Conservation (phyloP, 1,140 invertebrate genomes). For the Arctopsyche grandis region DNA sequence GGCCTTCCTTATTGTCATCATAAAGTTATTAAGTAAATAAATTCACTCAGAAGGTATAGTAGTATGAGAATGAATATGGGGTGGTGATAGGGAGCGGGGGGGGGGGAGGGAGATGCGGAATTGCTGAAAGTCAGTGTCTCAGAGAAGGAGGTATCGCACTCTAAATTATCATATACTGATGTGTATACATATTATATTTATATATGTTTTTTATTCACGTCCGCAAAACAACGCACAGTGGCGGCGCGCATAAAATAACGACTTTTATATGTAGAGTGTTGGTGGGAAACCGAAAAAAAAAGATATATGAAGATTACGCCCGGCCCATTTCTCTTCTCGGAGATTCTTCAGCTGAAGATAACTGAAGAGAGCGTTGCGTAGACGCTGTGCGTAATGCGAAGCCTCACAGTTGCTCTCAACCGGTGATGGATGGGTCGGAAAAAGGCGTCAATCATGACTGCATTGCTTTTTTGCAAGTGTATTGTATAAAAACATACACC, state of each 20-base stretch:
- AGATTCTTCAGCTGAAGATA: slow-evolving; percentile 11
- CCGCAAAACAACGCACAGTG: not conserved
- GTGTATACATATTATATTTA: not conserved
- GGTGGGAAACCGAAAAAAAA: slow-evolving; percentile 41
- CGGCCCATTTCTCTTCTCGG: slow-evolving; percentile 39
- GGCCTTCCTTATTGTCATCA: slow-evolving; percentile 25
- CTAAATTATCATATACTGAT: slow-evolving; percentile 7
- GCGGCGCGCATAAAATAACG: slow-evolving; percentile 31
- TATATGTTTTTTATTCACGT: not conserved
- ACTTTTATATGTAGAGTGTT: slow-evolving; percentile 39
- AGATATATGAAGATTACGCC: slow-evolving; percentile 48
- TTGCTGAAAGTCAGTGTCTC: not conserved
- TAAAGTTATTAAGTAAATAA: slow-evolving; percentile 33
- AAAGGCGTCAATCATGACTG: too few species aligned
- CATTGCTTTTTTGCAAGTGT: too few species aligned
- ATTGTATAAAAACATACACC: too few species aligned
- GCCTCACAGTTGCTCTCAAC: not conserved
- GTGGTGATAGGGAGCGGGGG: too few species aligned
- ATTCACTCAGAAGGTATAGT: slow-evolving; percentile 1
- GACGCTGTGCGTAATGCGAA: not conserved
- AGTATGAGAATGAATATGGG: too few species aligned
- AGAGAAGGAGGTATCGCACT: not conserved
- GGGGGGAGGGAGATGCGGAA: too few species aligned
- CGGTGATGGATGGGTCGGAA: too few species aligned
- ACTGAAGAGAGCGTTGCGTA: not conserved